A percentile compares a stretch with the other conserved stretches of the same genome.
These are phyloP conservation scores for Muscicapa adusta DNA, from an alignment of 2,113 vertebrate genomes.

Conservation along the genomic window DNA sequence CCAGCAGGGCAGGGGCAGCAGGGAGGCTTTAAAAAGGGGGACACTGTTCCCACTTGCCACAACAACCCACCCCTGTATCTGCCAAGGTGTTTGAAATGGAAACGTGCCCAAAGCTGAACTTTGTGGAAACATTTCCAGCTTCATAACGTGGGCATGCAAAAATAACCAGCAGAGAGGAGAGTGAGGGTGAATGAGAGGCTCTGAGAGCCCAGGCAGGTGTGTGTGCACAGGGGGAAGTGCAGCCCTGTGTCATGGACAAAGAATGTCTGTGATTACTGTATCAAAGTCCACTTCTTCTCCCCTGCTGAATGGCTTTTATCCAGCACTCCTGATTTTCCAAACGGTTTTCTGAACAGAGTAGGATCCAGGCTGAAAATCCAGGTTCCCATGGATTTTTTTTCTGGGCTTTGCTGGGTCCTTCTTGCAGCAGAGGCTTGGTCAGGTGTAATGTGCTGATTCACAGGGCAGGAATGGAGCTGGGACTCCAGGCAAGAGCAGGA, in stretches of 20 bases:
- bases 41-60: neutral
- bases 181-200: neutral
- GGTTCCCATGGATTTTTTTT: neutral
- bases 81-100: constrained; percentile 50
- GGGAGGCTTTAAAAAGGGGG: neutral
- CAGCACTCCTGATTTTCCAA: neutral
- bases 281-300: constrained; percentile 35
- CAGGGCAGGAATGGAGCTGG: neutral
- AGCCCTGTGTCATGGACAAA: neutral
- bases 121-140: neutral
- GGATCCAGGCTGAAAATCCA: neutral
- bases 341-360: neutral
- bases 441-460: neutral
- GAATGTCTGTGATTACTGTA: constrained; percentile 2
- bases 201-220: neutral
- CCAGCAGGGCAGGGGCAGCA: neutral
- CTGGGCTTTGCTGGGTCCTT: neutral
- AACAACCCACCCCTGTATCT: constrained; percentile 46
- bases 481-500: neutral
- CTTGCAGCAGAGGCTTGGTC: neutral
- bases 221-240: neutral
- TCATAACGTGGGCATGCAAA: neutral
- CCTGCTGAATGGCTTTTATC: neutral
- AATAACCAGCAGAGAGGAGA: neutral
- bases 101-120: neutral